Base-by-base conservation (phyloP, 1,140 invertebrate genomes). In the Pseudomyrmex pallidus region DNA sequence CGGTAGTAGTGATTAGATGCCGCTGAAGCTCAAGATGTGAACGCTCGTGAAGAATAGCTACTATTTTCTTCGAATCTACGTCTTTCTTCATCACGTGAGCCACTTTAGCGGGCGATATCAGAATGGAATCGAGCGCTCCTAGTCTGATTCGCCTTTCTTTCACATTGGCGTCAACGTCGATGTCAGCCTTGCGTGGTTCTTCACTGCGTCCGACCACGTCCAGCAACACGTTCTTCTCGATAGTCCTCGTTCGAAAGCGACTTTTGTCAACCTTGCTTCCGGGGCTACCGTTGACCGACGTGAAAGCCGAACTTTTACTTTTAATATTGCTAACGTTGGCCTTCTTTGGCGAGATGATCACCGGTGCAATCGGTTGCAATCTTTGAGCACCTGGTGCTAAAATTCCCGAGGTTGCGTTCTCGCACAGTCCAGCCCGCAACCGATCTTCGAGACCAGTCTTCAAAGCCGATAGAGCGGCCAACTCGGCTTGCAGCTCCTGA, bases 11-110 rank as follows among this genome's bases (percentile, higher is more conserved):
- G 80, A 98, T 96, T 22, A 98, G 95, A 94, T 98, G 97, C 73
- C 97, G 95, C 92, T 97, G 97, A 83, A 98, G 95, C 93, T 98
- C 97, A 46, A 98, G 92, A 3, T 97, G 96, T 94, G 97, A 97
- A 57, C 96, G 96, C 94, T 98, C 97, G 67, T 96, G 95, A 59
- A 98, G 95, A 92, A 98, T 98, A 90, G 97, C 97, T 84, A 96
- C 95, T 89, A 98, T 96, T 93, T 97, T 97, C 82, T 95, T 96
- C 25, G 95, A 95, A 92, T 97, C 96, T 1, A 94, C 91, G 61
- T 94, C 90, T 48, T 88, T 90, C 35, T 5, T 35, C 35, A 35
- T 35, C 7, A 93, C 87, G 46, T 93, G 85, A 46, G 88, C 74
- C 3, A 94, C 90, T 44, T 92, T 87, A 3, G 88, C 91, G 25